These are phyloP conservation scores for Halcyon chelicuti DNA, from an alignment of 2,797 vertebrate species.

Conservation along the genomic window DNA sequence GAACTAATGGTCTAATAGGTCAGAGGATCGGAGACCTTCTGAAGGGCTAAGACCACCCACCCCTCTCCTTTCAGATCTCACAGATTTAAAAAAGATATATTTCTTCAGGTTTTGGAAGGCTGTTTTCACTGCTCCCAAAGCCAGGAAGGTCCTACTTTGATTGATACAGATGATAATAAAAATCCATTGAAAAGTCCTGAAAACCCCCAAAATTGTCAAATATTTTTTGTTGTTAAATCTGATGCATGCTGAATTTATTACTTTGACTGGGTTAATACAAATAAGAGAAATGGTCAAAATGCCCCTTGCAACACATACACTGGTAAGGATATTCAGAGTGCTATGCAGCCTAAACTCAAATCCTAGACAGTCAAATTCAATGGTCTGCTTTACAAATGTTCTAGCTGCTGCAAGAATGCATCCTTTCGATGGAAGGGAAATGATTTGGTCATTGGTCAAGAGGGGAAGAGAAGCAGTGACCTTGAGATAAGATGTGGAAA, in stretches of 20 bases:
- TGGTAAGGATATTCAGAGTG: not conserved
- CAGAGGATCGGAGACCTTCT: slow-evolving; percentile 62
- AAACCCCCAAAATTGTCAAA: not conserved
- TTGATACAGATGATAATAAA: not conserved
- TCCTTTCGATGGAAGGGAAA: not conserved
- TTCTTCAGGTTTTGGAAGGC: not conserved
- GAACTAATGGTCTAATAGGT: slow-evolving; percentile 56
- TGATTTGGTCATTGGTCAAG: not conserved
- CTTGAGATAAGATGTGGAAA: not conserved
- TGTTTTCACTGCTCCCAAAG: not conserved
- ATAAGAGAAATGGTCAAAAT: not conserved
- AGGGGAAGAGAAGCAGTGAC: not conserved
- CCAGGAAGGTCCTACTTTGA: not conserved
- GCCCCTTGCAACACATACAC: not conserved
- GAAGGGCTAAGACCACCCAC: slow-evolving; percentile 60
- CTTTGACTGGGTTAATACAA: not conserved
- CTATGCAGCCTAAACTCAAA: not conserved
- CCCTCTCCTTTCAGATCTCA: slow-evolving; percentile 8
- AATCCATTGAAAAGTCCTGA: not conserved
- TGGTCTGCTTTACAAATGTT: not conserved
- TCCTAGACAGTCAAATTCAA: not conserved
- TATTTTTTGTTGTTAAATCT: not conserved
- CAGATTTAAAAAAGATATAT: not conserved
- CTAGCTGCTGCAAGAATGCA: not conserved
- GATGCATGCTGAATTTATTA: not conserved